Evolutionary conservation across 2,888 invertebrate genomes (phyloP).

Genomic region (Sepioteuthis lessoniana): DNA sequence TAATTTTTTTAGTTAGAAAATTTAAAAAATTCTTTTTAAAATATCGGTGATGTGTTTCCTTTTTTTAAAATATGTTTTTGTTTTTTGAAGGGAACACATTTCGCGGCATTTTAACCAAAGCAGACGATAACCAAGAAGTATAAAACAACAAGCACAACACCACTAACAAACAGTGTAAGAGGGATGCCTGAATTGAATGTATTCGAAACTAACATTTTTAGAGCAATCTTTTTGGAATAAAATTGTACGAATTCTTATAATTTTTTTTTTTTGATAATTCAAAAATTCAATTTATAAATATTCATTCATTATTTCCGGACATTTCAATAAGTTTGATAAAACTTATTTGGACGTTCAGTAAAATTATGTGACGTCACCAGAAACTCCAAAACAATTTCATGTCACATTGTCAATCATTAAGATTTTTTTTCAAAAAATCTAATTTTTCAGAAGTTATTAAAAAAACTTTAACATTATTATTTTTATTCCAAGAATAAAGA

Average conservation of each 20-base stretch:
- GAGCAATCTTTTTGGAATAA: background rate
- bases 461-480: no score
- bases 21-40: no score
- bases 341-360: background rate
- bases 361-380: background rate
- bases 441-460: background rate
- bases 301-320: background rate
- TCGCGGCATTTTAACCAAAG: background rate
- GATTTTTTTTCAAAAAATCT: background rate
- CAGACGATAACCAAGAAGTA: background rate
- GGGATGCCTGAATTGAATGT: background rate
- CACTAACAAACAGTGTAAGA: no score
- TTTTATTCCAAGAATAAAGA: background rate
- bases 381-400: background rate
- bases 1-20: no score
- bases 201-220: background rate
- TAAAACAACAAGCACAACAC: no score
- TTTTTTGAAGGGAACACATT: background rate
- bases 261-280: background rate
- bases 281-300: background rate
- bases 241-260: background rate
- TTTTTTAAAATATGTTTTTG: no score
- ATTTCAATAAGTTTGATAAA: background rate
- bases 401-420: no score
- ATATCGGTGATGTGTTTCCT: no score